These are phyloP conservation scores for Hippolais icterina DNA, from an alignment of 2,113 vertebrate species.

Conservation along the genomic window DNA sequence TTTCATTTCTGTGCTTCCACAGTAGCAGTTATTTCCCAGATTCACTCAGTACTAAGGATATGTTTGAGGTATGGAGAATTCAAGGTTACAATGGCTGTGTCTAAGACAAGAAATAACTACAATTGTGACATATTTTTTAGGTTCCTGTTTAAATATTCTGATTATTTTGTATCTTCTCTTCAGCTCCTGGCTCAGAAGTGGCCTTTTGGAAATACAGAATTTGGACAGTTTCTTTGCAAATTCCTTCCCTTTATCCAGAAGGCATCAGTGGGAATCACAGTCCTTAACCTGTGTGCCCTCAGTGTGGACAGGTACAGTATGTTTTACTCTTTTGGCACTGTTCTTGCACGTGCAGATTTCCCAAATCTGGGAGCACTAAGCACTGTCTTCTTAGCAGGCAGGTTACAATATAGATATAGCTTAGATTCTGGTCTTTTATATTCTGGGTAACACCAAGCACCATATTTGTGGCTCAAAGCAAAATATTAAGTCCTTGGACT, in stretches of 20 bases:
- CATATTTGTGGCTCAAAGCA: not conserved
- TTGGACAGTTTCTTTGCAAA: conserved; percentile 90
- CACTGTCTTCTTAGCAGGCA: not conserved
- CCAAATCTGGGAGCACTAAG: not conserved
- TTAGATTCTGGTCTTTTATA: not conserved
- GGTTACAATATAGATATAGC: not conserved
- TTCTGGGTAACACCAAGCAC: not conserved
- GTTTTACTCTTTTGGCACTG: not conserved
- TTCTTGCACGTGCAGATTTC: not conserved
- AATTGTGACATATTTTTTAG: not conserved
- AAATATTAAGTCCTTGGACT: not conserved
- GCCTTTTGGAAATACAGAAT: conserved; percentile 78
- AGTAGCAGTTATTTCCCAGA: not conserved
- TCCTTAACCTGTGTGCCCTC: conserved; percentile 94
- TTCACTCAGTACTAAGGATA: not conserved
- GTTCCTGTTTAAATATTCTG: conserved; percentile 8
- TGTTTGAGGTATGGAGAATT: not conserved
- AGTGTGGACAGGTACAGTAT: conserved; percentile 93
- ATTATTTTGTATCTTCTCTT: conserved; percentile 31
- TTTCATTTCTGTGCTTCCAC: not conserved
- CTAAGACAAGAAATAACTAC: not conserved
- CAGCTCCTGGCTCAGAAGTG: conserved; percentile 86
- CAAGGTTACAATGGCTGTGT: not conserved
- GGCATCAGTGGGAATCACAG: conserved; percentile 96
- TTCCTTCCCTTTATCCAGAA: conserved; percentile 96